Percentiles rank a stretch among this genome's conserved stretches.
Evolutionary conservation across 1,140 invertebrate species (phyloP).

Genomic region (Heliconius himera): DNA sequence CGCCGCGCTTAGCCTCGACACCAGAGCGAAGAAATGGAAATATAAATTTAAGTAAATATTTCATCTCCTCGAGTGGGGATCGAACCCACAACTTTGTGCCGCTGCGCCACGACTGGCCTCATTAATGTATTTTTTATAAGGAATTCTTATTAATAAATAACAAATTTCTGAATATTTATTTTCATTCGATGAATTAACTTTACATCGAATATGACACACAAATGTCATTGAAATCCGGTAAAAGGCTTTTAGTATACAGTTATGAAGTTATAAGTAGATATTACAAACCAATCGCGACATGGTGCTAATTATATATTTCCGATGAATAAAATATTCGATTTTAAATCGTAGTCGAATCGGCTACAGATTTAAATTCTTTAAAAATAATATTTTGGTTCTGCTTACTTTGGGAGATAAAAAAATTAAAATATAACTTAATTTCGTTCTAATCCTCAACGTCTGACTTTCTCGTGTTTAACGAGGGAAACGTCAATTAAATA

Average conservation of each 20-base stretch:
- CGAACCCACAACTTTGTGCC: no score
- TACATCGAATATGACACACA: not conserved
- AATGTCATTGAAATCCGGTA: conserved; percentile 2
- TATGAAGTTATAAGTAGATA: not conserved
- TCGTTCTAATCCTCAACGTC: not conserved
- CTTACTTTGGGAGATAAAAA: not conserved
- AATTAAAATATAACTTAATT: not conserved
- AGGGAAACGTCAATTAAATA: not conserved
- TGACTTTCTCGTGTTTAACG: not conserved
- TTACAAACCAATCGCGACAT: not conserved
- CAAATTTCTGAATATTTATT: no score
- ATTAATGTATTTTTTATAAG: no score
- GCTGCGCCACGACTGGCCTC: no score
- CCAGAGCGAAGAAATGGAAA: no score
- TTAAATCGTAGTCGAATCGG: not conserved
- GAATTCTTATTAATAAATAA: no score
- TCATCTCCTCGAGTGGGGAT: no score
- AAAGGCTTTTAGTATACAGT: conserved; percentile 1
- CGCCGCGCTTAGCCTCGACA: no score
- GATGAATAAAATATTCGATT: not conserved
- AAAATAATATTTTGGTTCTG: not conserved
- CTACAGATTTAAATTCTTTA: not conserved
- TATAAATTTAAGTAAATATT: no score
- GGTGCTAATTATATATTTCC: not conserved
- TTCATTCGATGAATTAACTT: no score